Evolutionary conservation across 2,888 invertebrate species (phyloP).

Genomic region (Hermaeophaga mercurialis): DNA sequence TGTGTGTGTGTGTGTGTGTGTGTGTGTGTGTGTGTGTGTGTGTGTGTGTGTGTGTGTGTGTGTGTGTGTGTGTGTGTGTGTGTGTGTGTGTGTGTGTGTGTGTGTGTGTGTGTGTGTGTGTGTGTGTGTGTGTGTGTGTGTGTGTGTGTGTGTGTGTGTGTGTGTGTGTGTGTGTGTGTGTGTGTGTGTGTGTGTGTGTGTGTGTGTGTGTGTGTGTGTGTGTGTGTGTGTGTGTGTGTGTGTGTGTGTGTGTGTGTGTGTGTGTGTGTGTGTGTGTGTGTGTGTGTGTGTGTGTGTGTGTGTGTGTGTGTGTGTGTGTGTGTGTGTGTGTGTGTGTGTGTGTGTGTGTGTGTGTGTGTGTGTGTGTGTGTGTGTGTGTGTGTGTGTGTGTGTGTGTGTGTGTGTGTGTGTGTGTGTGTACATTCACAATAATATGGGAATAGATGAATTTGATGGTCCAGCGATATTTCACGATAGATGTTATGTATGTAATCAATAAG

Average conservation of each 20-base stretch:
- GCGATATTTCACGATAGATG: too few species aligned
- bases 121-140: conserved; percentile 1
- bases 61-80: conserved; percentile 1
- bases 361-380: conserved; percentile 1
- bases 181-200: conserved; percentile 1
- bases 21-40: conserved; percentile 1
- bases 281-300: conserved; percentile 1
- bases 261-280: conserved; percentile 1
- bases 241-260: conserved; percentile 1
- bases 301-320: conserved; percentile 1
- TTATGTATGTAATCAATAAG: too few species aligned
- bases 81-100: conserved; percentile 1
- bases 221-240: conserved; percentile 1
- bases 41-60: conserved; percentile 1
- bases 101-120: conserved; percentile 1
- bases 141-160: conserved; percentile 1
- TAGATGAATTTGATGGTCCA: too few species aligned
- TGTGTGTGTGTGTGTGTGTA: conserved; percentile 1
- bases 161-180: conserved; percentile 1
- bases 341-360: conserved; percentile 1
- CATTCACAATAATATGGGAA: too few species aligned
- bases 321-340: conserved; percentile 1
- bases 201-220: conserved; percentile 1
- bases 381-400: conserved; percentile 1
- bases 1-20: conserved; percentile 1